Evolutionary conservation across 1,140 invertebrate genomes (phyloP).

Genomic region (Littorina saxatilis): DNA sequence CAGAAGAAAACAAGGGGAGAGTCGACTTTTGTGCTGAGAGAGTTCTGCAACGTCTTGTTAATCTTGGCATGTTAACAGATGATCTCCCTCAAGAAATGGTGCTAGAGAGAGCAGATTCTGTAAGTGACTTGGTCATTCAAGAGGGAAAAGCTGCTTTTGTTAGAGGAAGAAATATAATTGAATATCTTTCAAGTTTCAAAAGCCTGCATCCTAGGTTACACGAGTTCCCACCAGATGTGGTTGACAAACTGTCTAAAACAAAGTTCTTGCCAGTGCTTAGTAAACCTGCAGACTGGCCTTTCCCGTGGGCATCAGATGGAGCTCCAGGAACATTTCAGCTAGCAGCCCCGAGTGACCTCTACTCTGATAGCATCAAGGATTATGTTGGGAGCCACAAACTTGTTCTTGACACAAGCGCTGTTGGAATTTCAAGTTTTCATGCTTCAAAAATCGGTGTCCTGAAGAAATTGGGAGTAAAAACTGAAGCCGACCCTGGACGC

Average conservation of each 20-base stretch:
- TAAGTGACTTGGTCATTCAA: conserved; percentile 17
- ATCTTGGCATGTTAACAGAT: conserved; percentile 48
- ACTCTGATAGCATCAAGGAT: conserved; percentile 5
- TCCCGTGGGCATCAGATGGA: conserved; percentile 40
- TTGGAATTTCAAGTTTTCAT: not conserved
- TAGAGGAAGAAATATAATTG: conserved; percentile 25
- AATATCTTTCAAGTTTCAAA: conserved; percentile 33
- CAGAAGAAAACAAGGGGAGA: not conserved
- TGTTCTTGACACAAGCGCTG: conserved; percentile 21
- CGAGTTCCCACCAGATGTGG: not conserved
- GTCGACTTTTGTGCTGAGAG: conserved; percentile 14
- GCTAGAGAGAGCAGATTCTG: conserved; percentile 32
- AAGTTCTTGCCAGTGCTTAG: conserved; percentile 44
- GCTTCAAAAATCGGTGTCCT: not conserved
- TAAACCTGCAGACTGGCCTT: conserved; percentile 45
- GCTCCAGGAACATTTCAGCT: not conserved
- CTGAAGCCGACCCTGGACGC: not conserved
- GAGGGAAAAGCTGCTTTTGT: conserved; percentile 10
- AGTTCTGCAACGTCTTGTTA: conserved; percentile 18
- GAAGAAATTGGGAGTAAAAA: not conserved
- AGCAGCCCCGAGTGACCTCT: conserved; percentile 13
- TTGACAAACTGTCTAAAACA: conserved; percentile 29
- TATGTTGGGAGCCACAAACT: conserved; percentile 13
- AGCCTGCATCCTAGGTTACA: not conserved
- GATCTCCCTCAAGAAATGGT: conserved; percentile 40